Base-by-base conservation (phyloP, 2,888 invertebrate species). In the Ichneumon xanthorius region DNA sequence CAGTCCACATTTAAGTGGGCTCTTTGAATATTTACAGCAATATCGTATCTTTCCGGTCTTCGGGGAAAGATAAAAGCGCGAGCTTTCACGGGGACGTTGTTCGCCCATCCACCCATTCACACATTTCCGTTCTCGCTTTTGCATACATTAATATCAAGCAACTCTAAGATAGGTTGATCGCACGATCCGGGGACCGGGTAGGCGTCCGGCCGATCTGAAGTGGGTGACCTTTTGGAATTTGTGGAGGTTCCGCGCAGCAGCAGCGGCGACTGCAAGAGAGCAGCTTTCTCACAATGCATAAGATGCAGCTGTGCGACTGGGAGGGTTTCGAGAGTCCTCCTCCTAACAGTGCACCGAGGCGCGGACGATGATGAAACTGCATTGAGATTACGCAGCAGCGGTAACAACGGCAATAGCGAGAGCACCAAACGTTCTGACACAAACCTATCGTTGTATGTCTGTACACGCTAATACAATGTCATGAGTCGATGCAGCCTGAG, bases 201-300 rank as follows among this genome's bases (percentile, higher is more conserved):
- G 85, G 81, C 85, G 85, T 82, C 78, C 84, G 68, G 79, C 84
- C 83, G 87, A 86, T 89, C 76, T 65, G 85, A 86, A 86, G 83
- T 86, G 87, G 87, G 85, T 90, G 90, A 92, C 92, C 92, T 93
- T 92, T 92, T 55, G 87, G 89, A 89, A 92, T 92, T 91, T 89
- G 90, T 88, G 89, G 87, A 88, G 89, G 89, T 90, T 91, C 88
- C 87, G 82, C 87, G 85, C 88, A 86, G 88, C 88, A 87, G 33
- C 58, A 72, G 45, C 72, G 45, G 45, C 45, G 45, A 45, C 14
- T 45, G 16, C 45, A 0, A 3, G 45, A 45, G 45, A 33, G 53
- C 22, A 33, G 50, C 45, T 92, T 89, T 90, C 90, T 88, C 90
- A 86, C 84, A 86, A 77, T 86, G 45, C 84, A 63, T 55, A 26